Base-by-base conservation (phyloP, 2,888 invertebrate genomes). In the Quadroppia sp. region DNA sequence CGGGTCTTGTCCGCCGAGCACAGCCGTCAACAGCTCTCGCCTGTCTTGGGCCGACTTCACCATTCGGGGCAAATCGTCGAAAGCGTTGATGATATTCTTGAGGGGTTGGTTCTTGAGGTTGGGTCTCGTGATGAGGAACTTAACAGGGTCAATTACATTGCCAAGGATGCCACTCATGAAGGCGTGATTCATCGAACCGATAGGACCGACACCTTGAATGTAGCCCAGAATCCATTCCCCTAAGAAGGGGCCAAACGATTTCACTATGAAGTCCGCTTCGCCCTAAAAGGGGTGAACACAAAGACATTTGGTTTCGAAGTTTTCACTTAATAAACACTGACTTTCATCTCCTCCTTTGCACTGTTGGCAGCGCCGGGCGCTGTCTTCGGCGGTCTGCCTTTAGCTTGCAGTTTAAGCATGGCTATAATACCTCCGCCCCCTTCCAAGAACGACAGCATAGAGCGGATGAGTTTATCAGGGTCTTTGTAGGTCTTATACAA, bases 1-100 rank as follows among this genome's bases (percentile, higher is more conserved):
- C 30, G 64, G 40, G 30, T 64, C 64, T 20, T 64, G 64, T 25
- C 64, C 64, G 1, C 64, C 64, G 11, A 64, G 36, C 20, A 64
- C 6, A n/a, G 64, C 32, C 1, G 40, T 36, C 1, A 64, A n/a
- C 1, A 64, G 36, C 9, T 2, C 17, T n/a, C n/a, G 36, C 36
- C 20, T 64, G 36, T 64, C 64, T 3, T 1, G 2, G 2, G 64
- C 17, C 1, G 40, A 2, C 17, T 64, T 64, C 2, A 1, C 1
- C 36, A 64, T 7, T 3, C 1, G 23, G 17, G 64, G 20, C 40
- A 64, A 11, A 36, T 64, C 36, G 7, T 64, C 64, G 7, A 61
- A 30, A 9, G 30, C 11, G 15, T 3, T 30, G 28, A 61, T 11
- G 2, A 61, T 13, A 30, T 36, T 36, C 36, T 64, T 64, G 2